Conservation (phyloP, 2,113 vertebrate genomes). For the Spermophilus dauricus region DNA sequence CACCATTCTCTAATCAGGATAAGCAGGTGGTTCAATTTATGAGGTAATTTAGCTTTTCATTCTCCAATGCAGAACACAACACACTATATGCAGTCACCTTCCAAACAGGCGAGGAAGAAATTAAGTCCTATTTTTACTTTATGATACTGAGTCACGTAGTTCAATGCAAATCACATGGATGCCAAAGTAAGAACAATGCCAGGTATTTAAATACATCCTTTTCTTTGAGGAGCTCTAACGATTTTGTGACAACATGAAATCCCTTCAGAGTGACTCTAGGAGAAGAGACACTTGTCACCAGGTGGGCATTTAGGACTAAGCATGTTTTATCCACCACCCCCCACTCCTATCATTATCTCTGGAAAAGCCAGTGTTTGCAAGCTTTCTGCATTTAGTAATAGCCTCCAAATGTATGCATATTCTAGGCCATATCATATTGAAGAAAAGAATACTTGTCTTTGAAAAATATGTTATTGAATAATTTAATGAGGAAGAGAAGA, state of each 20-base stretch:
- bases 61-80: conserved; percentile 72
- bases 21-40: conserved; percentile 81
- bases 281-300: conserved; percentile 62
- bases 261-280: conserved; percentile 57
- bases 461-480: conserved; percentile 63
- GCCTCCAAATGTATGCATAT: conserved; percentile 37
- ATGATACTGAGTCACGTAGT: conserved; percentile 84
- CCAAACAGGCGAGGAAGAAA: conserved; percentile 76
- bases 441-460: conserved; percentile 53
- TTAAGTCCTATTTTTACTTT: conserved; percentile 85
- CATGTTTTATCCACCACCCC: conserved; percentile 21
- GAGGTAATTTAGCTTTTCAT: conserved; percentile 77
- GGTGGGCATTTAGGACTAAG: conserved; percentile 14
- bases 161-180: conserved; percentile 84
- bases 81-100: conserved; percentile 77
- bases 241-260: conserved; percentile 66
- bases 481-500: conserved; percentile 60
- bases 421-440: conserved; percentile 19
- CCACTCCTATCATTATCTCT: neutral
- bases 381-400: conserved; percentile 59
- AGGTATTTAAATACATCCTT: conserved; percentile 80
- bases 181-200: conserved; percentile 82
- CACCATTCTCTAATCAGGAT: conserved; percentile 61
- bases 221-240: conserved; percentile 66
- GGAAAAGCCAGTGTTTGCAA: conserved; percentile 28